Base-by-base conservation (phyloP, 2,888 invertebrate genomes). In the Cosmia pyralina region DNA sequence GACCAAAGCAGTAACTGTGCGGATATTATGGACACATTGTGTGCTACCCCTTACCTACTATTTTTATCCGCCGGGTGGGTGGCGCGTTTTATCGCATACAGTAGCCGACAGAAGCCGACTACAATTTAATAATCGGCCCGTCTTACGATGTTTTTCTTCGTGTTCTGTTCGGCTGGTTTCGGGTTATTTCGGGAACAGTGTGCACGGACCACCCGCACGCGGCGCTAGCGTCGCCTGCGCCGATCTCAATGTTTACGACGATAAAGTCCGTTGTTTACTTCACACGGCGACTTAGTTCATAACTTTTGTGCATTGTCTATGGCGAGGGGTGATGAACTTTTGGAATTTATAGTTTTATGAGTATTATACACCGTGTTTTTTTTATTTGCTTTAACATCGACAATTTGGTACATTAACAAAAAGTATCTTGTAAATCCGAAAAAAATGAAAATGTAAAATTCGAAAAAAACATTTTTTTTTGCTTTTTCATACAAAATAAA, bases 101-200 rank as follows among this genome's bases (percentile, higher is more conserved):
- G 87, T 87, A 90, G 80, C 82, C 95, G 93, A 94, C 94, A 95
- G 96, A 94, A 92, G 94, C 95, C 92, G 93, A 89, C 92, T 93
- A 91, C 92, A 91, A 93, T 95, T 93, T 94, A 94, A 95, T 94
- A 95, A 94, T 93, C 94, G 86, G 89, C 84, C 84, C 85, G 89
- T 86, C 92, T 92, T 92, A 95, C 94, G 93, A 94, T 94, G 95
- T 95, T 96, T 95, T 95, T 94, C 94, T 94, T 95, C 92, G 91
- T 92, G 91, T 92, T 91, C 90, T 90, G 87, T 90, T 86, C 86
- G 86, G 88, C 77, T 79, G 69, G 72, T 70, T 79, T 82, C 80
- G 76, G 83, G 92, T 91, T 95, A 96, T 96, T 96, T 95, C 85
- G 89, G 94, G 91, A 90, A 90, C 90, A 90, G 81, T 72, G 90